Percentiles rank a stretch among this genome's conserved stretches.
phyloP scores from a whole-genome alignment of 2,888 invertebrate genomes.

The Therioaphis trifolii region DNA sequence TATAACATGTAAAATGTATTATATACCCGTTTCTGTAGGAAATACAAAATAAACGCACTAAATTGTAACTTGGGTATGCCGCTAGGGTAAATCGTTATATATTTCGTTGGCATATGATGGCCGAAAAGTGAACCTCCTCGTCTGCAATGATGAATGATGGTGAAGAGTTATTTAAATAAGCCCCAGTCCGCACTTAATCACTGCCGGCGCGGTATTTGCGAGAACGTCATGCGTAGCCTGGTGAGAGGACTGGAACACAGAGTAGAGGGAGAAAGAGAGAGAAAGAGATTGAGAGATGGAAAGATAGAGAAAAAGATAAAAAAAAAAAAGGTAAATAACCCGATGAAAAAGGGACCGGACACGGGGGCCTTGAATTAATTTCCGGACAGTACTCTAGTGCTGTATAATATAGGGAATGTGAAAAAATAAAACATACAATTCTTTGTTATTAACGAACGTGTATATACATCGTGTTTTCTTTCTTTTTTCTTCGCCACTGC shows the following conservation, averaged over 20 bases:
- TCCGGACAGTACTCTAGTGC: constrained; percentile 42
- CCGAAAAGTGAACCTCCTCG: constrained; percentile 48
- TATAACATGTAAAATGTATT: constrained; percentile 21
- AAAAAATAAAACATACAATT: constrained; percentile 35
- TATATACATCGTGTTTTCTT: constrained; percentile 21
- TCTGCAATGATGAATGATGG: constrained; percentile 55
- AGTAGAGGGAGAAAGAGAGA: neutral
- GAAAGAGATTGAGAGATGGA: too few relatives aligned
- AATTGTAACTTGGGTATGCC: neutral
- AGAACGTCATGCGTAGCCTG: neutral
- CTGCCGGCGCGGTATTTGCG: constrained; percentile 41
- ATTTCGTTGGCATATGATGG: constrained; percentile 38
- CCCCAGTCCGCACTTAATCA: constrained; percentile 49
- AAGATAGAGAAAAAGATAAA: too few relatives aligned
- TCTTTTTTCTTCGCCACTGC: neutral
- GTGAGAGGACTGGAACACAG: neutral
- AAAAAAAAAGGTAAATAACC: constrained; percentile 52
- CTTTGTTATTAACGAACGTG: constrained; percentile 42
- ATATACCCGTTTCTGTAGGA: constrained; percentile 10
- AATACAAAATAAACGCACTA: constrained; percentile 18
- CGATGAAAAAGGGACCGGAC: constrained; percentile 54
- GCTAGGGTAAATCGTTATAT: neutral
- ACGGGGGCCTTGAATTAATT: constrained; percentile 56
- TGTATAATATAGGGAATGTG: neutral
- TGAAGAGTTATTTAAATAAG: constrained; percentile 56